Evolutionary conservation across 2,113 vertebrate genomes (phyloP).

Genomic region (Burhinus oedicnemus): DNA sequence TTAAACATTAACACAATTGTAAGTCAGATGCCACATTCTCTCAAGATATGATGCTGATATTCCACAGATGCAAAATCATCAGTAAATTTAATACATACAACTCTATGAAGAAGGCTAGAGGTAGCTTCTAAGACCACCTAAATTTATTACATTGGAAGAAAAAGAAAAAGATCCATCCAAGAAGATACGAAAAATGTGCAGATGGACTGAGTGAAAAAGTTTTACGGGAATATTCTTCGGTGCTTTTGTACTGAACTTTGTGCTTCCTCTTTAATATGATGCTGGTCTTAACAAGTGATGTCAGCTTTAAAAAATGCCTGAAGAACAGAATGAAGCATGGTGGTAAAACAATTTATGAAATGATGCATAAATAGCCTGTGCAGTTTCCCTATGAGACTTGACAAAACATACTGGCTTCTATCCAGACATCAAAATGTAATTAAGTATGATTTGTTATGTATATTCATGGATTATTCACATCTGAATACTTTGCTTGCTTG

Average conservation of each 20-base stretch:
- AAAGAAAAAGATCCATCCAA: background rate
- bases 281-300: conserved; percentile 1
- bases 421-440: conserved; percentile 62
- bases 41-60: background rate
- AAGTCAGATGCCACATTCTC: background rate
- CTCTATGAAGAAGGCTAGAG: background rate
- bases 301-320: background rate
- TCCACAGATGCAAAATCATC: background rate
- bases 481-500: conserved; percentile 9
- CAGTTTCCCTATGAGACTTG: conserved; percentile 31
- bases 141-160: background rate
- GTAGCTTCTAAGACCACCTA: background rate
- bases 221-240: background rate
- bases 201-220: background rate
- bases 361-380: conserved; percentile 37
- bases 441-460: conserved; percentile 60
- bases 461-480: conserved; percentile 53
- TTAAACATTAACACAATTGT: background rate
- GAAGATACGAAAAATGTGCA: background rate
- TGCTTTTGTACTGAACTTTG: background rate
- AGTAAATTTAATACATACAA: background rate
- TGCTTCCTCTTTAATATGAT: background rate
- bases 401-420: conserved; percentile 41
- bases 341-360: conserved; percentile 55
- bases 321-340: conserved; percentile 38